Evolutionary conservation across 2,113 vertebrate species (phyloP).

Genomic region (human (Homo sapiens)): GRCh38 chr14:62073501-62074000

Average conservation of each 20-base stretch:
- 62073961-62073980: neutral
- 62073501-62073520: constrained; percentile 12
- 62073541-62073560: neutral
- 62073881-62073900: neutral
- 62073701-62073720: neutral
- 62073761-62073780: neutral
- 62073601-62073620: neutral
- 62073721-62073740: neutral
- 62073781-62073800: neutral
- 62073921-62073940: neutral
- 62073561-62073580: neutral
- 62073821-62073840: neutral
- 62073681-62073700: neutral
- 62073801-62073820: neutral
- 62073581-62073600: neutral
- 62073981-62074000: neutral
- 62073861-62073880: neutral
- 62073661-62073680: neutral
- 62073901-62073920: neutral
- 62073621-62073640: neutral
- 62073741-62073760: neutral
- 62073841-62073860: neutral
- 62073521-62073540: constrained; percentile 47
- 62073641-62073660: neutral
- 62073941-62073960: neutral